Evolutionary conservation across 1,140 invertebrate genomes (phyloP).

Genomic region (Saccostrea glomerata): DNA sequence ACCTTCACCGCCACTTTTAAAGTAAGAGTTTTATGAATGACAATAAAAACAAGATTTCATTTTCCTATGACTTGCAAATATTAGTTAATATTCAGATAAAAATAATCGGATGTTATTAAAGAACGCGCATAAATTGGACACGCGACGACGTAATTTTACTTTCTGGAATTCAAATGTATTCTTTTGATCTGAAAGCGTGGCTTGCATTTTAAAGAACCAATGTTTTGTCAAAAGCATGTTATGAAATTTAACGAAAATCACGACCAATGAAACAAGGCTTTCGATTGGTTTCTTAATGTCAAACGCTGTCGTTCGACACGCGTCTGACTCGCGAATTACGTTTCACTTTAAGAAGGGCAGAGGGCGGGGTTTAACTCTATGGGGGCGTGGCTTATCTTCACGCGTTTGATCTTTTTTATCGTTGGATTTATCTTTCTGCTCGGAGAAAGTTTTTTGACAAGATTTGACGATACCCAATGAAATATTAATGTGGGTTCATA

Average conservation of each 20-base stretch:
- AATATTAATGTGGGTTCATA: slow-evolving; percentile 25
- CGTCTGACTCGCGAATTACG: slow-evolving; percentile 26
- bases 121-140: neutral
- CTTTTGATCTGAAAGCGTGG: neutral
- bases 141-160: neutral
- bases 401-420: slow-evolving; percentile 23
- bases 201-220: slow-evolving; percentile 11
- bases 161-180: slow-evolving; percentile 22
- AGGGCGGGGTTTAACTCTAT: neutral
- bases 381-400: neutral
- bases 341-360: neutral
- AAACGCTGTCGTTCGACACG: slow-evolving; percentile 10
- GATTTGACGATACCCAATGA: slow-evolving; percentile 30
- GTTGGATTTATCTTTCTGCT: slow-evolving; percentile 18
- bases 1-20: neutral
- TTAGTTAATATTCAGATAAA: neutral
- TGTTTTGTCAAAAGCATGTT: slow-evolving; percentile 12
- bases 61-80: slow-evolving; percentile 16
- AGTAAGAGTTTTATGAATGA: slow-evolving; percentile 8
- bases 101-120: slow-evolving; percentile 18
- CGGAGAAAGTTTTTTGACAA: slow-evolving; percentile 16
- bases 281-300: neutral
- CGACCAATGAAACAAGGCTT: neutral
- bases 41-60: neutral
- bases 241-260: slow-evolving; percentile 19